Evolutionary conservation across 1,140 invertebrate species (phyloP).

Genomic region (Nasonia longicornis): DNA sequence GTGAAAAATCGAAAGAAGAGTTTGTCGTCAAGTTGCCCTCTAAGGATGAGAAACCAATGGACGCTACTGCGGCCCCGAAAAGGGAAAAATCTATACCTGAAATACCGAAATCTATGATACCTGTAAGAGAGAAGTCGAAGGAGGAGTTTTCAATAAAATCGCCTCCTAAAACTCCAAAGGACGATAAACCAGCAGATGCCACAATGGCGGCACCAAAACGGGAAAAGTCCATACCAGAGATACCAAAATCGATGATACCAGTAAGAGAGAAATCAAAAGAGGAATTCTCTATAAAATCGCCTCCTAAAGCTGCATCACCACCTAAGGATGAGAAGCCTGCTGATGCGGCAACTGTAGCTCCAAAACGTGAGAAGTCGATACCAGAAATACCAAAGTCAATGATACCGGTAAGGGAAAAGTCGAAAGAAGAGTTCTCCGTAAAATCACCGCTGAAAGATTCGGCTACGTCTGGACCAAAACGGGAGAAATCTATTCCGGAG

Average conservation of each 20-base stretch:
- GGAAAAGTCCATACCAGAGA: constrained; percentile 30
- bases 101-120: constrained; percentile 44
- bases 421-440: constrained; percentile 22
- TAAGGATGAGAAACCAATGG: constrained; percentile 38
- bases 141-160: constrained; percentile 38
- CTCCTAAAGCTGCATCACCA: not conserved
- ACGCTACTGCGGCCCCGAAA: constrained; percentile 10
- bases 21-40: constrained; percentile 33
- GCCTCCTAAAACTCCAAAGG: not conserved
- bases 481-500: constrained; percentile 24
- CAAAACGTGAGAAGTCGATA: constrained; percentile 30
- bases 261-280: constrained; percentile 24
- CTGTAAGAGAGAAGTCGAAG: constrained; percentile 41
- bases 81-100: constrained; percentile 36
- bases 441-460: constrained; percentile 3
- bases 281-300: constrained; percentile 23
- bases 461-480: not conserved
- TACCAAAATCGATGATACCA: constrained; percentile 35
- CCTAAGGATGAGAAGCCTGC: not conserved
- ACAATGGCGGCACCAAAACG: not conserved
- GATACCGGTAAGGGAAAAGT: constrained; percentile 33
- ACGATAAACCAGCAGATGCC: constrained; percentile 23
- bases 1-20: constrained; percentile 40
- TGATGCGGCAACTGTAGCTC: not conserved
- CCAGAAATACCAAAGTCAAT: not conserved